These are phyloP conservation scores for Micropoecilia bifurca DNA, from an alignment of 2,797 vertebrate genomes.

Conservation along the genomic window DNA sequence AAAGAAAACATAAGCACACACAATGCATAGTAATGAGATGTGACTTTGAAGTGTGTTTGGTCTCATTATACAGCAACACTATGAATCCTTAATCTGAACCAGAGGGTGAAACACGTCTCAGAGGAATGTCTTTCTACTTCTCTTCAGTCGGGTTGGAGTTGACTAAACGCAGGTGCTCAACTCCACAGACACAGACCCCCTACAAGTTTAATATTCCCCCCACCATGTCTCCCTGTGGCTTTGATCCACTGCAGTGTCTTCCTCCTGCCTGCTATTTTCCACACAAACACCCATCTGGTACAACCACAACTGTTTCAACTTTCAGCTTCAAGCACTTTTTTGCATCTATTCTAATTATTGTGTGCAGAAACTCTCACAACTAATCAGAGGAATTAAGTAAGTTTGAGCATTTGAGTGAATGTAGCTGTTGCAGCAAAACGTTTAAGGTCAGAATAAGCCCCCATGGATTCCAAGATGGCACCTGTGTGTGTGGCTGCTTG, in stretches of 20 bases:
- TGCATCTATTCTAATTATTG: not conserved
- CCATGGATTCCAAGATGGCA: too few species aligned
- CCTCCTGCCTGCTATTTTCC: not conserved
- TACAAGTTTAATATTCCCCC: constrained; percentile 4
- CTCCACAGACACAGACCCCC: constrained; percentile 10
- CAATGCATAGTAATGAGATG: constrained; percentile 7
- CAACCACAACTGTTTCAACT: not conserved
- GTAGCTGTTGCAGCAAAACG: not conserved
- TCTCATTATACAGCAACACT: constrained; percentile 2
- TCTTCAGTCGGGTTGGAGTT: constrained; percentile 4
- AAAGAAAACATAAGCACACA: constrained; percentile 6
- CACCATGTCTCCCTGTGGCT: constrained; percentile 1
- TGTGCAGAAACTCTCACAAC: not conserved
- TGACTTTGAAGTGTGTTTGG: constrained; percentile 4
- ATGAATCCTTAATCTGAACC: constrained; percentile 3
- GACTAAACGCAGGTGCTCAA: constrained; percentile 5
- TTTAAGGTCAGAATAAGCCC: not conserved
- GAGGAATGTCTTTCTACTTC: constrained; percentile 1
- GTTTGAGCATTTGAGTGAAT: not conserved
- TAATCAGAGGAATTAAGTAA: not conserved
- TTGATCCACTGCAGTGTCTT: not conserved
- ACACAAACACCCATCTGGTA: constrained; percentile 1
- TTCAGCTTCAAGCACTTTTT: not conserved
- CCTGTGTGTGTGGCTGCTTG: too few species aligned
- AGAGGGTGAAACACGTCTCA: constrained; percentile 4